phyloP scores from a whole-genome alignment of 2,113 vertebrate genomes.

The Romanogobio albipinnatus region DNA sequence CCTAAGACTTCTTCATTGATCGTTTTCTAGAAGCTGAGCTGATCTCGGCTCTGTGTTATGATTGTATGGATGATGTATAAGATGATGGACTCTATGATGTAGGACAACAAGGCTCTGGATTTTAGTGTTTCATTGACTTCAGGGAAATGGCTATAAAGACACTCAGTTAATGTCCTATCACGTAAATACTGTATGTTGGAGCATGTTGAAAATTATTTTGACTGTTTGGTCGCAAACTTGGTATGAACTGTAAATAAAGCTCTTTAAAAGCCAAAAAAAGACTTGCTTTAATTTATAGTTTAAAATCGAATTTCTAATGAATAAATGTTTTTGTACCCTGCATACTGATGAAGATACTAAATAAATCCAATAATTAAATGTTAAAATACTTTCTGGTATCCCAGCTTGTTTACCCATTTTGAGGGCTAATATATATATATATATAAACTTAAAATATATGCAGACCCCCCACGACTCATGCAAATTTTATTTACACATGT shows the following conservation, averaged over 20 bases:
- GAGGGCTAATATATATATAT: no score
- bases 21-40: constrained; percentile 34
- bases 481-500: not conserved
- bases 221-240: constrained; percentile 64
- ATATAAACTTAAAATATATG: not conserved
- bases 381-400: no score
- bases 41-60: constrained; percentile 63
- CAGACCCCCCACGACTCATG: not conserved
- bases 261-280: constrained; percentile 70
- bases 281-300: not conserved
- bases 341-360: not conserved
- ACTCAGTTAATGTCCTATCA: constrained; percentile 62
- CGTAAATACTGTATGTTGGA: constrained; percentile 57
- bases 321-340: not conserved
- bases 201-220: constrained; percentile 73
- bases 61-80: constrained; percentile 65
- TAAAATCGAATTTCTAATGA: not conserved
- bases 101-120: constrained; percentile 45
- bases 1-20: constrained; percentile 38
- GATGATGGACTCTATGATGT: constrained; percentile 37
- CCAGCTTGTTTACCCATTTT: no score
- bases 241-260: constrained; percentile 81
- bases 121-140: constrained; percentile 44
- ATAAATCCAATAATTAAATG: no score
- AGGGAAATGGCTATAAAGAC: constrained; percentile 56